Evolutionary conservation across 2,888 invertebrate species (phyloP), one percentile per base, ranked within the genome.

Genomic region (Drosophila macrospina): DNA sequence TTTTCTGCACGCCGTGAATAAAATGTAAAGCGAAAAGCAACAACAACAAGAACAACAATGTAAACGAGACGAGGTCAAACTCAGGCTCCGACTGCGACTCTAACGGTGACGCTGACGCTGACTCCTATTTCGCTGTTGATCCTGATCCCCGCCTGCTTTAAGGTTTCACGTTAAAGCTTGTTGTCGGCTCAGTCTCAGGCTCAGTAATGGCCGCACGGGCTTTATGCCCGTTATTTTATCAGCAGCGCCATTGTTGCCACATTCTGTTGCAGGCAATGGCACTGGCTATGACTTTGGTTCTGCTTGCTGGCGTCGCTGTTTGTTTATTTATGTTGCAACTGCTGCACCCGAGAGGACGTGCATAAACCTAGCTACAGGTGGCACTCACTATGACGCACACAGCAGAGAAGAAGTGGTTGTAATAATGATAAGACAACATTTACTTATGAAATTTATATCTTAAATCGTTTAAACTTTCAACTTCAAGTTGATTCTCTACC

Each of bases 321-420:
- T 65, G 52, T 64, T 83, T 83, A 86, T 83, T 83, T 83, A 86
- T 83, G 78, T 59, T 78, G 45, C 74, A 74, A 68, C 70, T 61
- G 80, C 69, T 52, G 78, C 62, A 65, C 41, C 34, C 37, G 7
- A 68, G 64, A 50, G 71, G 42, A 70, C 66, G 68, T 84, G 60
- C 62, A 69, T 44, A 37, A 41, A 10, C 34, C 36, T 15, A 44
- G 45, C 59, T 44, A 81, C 73, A 78, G 80, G 61, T 50, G 24
- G 34, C 39, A 6, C 11, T 50, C 20, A 5, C 74, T 70, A 74
- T 13, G 50, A 10, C 3, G 5, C 44, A 39, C 32, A 15, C 16
- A n/a, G 8, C 0, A 20, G 10, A 15, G 10, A 15, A 39, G 1
- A 20, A 20, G 20, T 20, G 20, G 20, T 2, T 20, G 3, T 20